Evolutionary conservation across 35 echinoderm and acorn worm genomes (phyloP).

Genomic region (Strongylocentrotus purpuratus): DNA sequence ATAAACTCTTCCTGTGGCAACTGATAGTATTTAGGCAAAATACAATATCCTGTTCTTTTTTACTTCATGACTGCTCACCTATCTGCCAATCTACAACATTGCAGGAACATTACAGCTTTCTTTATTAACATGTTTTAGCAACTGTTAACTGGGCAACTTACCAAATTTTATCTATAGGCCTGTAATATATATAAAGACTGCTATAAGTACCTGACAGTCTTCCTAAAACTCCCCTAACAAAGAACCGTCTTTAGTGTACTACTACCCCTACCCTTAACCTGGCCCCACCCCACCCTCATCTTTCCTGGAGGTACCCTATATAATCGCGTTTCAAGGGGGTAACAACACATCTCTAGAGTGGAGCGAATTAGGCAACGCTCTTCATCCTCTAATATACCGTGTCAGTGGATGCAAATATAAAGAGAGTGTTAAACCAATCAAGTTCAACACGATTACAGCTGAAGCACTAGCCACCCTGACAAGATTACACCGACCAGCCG

Average conservation of each 20-base stretch:
- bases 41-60: not conserved
- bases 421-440: slow-evolving; percentile 43
- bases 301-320: not conserved
- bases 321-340: not conserved
- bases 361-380: slow-evolving; percentile 33
- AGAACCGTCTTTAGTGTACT: not conserved
- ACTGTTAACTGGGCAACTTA: no score
- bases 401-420: slow-evolving; percentile 8
- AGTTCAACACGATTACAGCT: slow-evolving; percentile 30
- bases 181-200: no score
- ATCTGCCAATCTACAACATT: not conserved
- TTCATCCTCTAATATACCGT: slow-evolving; percentile 14
- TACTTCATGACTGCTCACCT: no score
- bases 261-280: not conserved
- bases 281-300: no score
- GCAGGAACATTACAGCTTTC: not conserved
- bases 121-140: no score
- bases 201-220: no score
- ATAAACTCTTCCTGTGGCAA: not conserved
- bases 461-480: not conserved
- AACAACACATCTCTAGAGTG: not conserved
- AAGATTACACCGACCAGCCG: slow-evolving; percentile 16
- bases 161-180: no score
- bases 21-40: not conserved
- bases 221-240: not conserved